phyloP scores from a whole-genome alignment of 2,888 invertebrate genomes.

The Steinernema carpocapsae region DNA sequence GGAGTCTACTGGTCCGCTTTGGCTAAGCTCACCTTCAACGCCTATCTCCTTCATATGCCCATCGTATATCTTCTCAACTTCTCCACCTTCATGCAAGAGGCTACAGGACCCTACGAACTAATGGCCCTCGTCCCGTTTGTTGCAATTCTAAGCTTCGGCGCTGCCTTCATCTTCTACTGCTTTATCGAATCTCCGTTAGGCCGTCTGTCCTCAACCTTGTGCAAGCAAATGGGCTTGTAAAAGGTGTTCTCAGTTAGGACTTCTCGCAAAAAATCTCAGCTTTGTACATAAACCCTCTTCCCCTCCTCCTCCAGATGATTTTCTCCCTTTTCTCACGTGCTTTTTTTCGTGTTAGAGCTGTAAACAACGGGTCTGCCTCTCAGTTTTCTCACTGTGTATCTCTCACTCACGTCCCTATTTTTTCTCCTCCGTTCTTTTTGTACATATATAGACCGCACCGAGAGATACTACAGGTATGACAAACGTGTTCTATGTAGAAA shows the following conservation, averaged over 20 bases:
- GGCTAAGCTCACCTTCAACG: conserved; percentile 63
- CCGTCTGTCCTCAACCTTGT: not conserved
- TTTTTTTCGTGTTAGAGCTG: conserved; percentile 35
- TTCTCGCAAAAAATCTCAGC: not conserved
- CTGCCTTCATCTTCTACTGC: conserved; percentile 61
- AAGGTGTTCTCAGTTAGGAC: not conserved
- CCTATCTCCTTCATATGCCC: conserved; percentile 66
- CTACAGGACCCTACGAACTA: conserved; percentile 56
- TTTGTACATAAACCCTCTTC: conserved; percentile 14
- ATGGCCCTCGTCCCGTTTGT: conserved; percentile 60
- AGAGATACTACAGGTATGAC: conserved; percentile 29
- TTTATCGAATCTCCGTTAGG: conserved; percentile 62
- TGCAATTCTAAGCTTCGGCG: conserved; percentile 53
- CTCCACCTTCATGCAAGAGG: conserved; percentile 52
- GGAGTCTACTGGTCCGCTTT: conserved; percentile 53
- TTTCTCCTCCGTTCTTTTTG: not conserved
- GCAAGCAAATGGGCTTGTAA: conserved; percentile 29
- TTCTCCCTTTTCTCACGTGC: conserved; percentile 5
- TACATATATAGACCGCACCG: conserved; percentile 17
- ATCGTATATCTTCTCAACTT: conserved; percentile 64
- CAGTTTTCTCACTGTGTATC: conserved; percentile 24
- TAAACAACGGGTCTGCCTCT: conserved; percentile 34
- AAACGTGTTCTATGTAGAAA: conserved; percentile 12
- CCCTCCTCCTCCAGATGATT: conserved; percentile 1
- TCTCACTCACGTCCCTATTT: no score